phyloP scores from a whole-genome alignment of 2,888 invertebrate species.

The Eumacrocentrus americanus region DNA sequence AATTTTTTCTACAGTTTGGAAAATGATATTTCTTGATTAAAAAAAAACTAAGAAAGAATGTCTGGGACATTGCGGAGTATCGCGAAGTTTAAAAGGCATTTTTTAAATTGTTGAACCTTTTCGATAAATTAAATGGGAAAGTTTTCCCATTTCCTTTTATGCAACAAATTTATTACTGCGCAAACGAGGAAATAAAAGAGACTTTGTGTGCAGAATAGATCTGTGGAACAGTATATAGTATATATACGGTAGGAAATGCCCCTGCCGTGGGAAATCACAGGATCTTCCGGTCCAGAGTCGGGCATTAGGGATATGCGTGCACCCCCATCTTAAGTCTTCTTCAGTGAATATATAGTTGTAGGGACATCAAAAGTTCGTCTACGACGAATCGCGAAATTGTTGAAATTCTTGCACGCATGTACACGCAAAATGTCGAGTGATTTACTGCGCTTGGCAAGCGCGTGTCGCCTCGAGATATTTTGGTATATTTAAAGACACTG shows the following conservation, averaged over 20 bases:
- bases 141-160: too few species aligned
- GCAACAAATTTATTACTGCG: not conserved
- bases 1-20: too few species aligned
- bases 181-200: too few species aligned
- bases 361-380: not conserved
- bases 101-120: too few species aligned
- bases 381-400: conserved; percentile 13
- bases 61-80: too few species aligned
- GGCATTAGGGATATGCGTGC: not conserved
- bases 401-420: conserved; percentile 7
- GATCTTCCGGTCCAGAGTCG: conserved; percentile 49
- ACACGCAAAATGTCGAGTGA: conserved; percentile 4
- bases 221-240: conserved; percentile 21
- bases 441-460: conserved; percentile 9
- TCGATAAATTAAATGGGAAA: too few species aligned
- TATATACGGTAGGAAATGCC: conserved; percentile 45
- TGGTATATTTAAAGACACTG: not conserved
- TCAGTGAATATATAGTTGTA: conserved; percentile 1
- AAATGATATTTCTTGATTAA: too few species aligned
- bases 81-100: too few species aligned
- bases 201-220: conserved; percentile 2
- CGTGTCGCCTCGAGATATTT: conserved; percentile 3
- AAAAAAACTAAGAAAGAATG: too few species aligned
- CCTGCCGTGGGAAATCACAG: conserved; percentile 55
- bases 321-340: not conserved